Base-by-base conservation (phyloP, 2,888 invertebrate genomes). In the Acanthosepion lycidas region DNA sequence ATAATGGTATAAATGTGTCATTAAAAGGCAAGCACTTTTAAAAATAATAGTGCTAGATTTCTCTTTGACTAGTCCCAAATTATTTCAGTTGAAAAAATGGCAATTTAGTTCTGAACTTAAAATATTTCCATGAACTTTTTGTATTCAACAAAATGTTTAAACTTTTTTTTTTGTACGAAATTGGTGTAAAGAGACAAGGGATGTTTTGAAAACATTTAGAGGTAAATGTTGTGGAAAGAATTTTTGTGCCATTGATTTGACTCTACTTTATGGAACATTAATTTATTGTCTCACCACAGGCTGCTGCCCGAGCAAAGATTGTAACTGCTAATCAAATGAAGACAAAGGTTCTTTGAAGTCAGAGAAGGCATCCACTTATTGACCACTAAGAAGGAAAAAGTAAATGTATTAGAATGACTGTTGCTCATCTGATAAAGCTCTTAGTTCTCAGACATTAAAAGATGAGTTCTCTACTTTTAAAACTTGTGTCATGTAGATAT, bases 281-380 rank as follows among this genome's bases (percentile, higher is more conserved):
- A 78, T 78, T 78, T 78, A 78, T 78, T 78, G 78, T 78, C 33
- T 78, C n/a, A n/a, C 78, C n/a, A 78, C n/a, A 78, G 33, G 78
- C 78, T 15, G 12, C 3, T 78, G 78, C n/a, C 33, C 78, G 12
- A 78, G 78, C 33, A 78, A 78, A n/a, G 78, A 78, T 23, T 59
- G 59, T 6, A 20, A 20, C 20, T 59, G 23, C 78, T 78, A 78
- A 78, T 78, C 78, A 78, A 78, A 78, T 78, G n/a, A 78, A 78
- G n/a, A 15, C 78, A 78, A 78, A 78, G 33, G 33, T 33, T 78
- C 78, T 78, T 78, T 78, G 78, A 78, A 78, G 78, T 78, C 78
- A 5, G 12, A n/a, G 33, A 78, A 33, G 33, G 78, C 78, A n/a
- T 78, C n/a, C 78, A 78, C 78, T 78, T 78, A 33, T 78, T 78